Evolutionary conservation across 1,140 invertebrate species (phyloP).

Genomic region (Bombus balteatus): DNA sequence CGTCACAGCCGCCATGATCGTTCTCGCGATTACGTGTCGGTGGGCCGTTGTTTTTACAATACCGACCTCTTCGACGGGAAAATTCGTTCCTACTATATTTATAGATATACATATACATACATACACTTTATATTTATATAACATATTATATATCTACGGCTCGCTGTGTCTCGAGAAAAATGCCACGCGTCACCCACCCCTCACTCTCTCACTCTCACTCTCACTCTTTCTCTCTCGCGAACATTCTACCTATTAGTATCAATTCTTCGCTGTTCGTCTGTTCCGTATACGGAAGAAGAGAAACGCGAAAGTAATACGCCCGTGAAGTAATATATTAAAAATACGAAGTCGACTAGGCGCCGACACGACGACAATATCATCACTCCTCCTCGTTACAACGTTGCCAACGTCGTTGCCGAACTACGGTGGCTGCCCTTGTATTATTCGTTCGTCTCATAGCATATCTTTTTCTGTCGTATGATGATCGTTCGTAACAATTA

Average conservation of each 20-base stretch:
- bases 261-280: too few relatives aligned
- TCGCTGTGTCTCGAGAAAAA: slow-evolving; percentile 41
- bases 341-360: slow-evolving; percentile 34
- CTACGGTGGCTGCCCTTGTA: neutral
- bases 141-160: slow-evolving; percentile 46
- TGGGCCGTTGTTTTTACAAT: slow-evolving; percentile 3
- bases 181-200: slow-evolving; percentile 23
- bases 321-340: slow-evolving; percentile 38
- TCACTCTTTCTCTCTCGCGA: neutral
- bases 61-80: slow-evolving; percentile 14
- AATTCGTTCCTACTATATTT: slow-evolving; percentile 64
- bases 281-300: neutral
- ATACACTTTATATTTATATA: slow-evolving; percentile 51
- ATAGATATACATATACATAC: slow-evolving; percentile 63
- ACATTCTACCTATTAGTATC: slow-evolving; percentile 12
- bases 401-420: neutral
- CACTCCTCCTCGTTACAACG: neutral
- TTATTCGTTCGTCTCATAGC: too few relatives aligned
- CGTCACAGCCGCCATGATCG: neutral
- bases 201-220: neutral
- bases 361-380: slow-evolving; percentile 12
- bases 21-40: neutral
- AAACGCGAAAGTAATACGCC: slow-evolving; percentile 14
- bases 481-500: neutral
- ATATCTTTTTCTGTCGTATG: too few relatives aligned